phyloP scores from a whole-genome alignment of 2,888 invertebrate species.

The Griposia aprilina region DNA sequence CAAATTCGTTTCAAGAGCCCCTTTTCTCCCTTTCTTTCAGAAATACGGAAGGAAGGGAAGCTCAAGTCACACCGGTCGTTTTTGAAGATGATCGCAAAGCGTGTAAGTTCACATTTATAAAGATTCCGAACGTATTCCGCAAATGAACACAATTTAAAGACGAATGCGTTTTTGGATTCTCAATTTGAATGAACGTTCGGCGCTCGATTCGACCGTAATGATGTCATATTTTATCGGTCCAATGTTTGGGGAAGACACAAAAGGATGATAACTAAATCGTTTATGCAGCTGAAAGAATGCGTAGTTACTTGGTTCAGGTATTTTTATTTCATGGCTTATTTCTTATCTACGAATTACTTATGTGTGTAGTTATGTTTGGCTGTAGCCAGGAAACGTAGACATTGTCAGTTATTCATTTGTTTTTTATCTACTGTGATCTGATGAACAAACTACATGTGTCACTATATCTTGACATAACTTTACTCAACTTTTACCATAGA shows the following conservation, averaged over 20 bases:
- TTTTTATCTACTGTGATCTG: not conserved
- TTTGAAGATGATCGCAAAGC: conserved; percentile 74
- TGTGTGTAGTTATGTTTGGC: not conserved
- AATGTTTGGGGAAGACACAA: conserved; percentile 55
- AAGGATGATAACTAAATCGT: conserved; percentile 37
- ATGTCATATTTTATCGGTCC: conserved; percentile 78
- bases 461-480: not conserved
- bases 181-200: conserved; percentile 84
- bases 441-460: not conserved
- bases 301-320: not conserved
- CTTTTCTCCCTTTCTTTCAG: conserved; percentile 59
- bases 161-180: conserved; percentile 84
- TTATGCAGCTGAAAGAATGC: conserved; percentile 37
- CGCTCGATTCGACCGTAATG: conserved; percentile 80
- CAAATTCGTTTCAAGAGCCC: conserved; percentile 61
- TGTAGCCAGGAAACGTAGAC: not conserved
- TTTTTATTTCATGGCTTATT: conserved; percentile 17
- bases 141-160: conserved; percentile 90
- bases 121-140: conserved; percentile 86
- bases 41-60: conserved; percentile 62
- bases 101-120: conserved; percentile 86
- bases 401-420: not conserved
- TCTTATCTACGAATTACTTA: not conserved
- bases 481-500: not conserved
- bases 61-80: conserved; percentile 71